Evolutionary conservation across 2,888 invertebrate genomes (phyloP).

Genomic region (Tetanocera ferruginea): DNA sequence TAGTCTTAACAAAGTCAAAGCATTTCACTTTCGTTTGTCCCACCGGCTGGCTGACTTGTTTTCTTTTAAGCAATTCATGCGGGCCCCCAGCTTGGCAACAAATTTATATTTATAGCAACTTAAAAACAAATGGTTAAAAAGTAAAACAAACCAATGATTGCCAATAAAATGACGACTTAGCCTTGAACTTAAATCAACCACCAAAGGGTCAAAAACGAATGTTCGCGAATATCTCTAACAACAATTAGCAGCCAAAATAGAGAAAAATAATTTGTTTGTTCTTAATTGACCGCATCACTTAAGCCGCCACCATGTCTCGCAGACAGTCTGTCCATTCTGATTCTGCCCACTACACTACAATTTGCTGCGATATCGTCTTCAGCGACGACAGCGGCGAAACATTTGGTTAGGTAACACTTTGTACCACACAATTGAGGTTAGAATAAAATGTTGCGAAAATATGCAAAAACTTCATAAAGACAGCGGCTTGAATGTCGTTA

Average conservation of each 20-base stretch:
- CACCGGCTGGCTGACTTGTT: no score
- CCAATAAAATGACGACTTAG: background rate
- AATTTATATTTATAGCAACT: background rate
- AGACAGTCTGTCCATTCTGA: no score
- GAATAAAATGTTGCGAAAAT: constrained; percentile 55
- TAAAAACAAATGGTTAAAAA: background rate
- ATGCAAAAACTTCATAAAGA: constrained; percentile 42
- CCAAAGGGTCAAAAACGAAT: background rate
- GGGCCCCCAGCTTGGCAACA: no score
- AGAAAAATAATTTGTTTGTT: no score
- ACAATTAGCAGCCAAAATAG: no score
- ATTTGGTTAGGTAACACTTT: constrained; percentile 62
- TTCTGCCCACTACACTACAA: no score
- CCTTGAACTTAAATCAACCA: background rate
- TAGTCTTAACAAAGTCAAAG: no score
- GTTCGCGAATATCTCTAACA: background rate
- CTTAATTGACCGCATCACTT: no score
- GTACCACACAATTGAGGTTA: constrained; percentile 59
- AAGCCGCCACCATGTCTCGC: no score
- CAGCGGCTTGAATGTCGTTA: background rate
- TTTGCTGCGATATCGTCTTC: background rate
- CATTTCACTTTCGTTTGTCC: no score
- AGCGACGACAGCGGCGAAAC: constrained; percentile 20
- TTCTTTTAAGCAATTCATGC: no score
- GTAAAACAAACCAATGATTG: background rate